Conservation (phyloP, 64 coral and sea anemone genomes). For the Stylophora pistillata region DNA sequence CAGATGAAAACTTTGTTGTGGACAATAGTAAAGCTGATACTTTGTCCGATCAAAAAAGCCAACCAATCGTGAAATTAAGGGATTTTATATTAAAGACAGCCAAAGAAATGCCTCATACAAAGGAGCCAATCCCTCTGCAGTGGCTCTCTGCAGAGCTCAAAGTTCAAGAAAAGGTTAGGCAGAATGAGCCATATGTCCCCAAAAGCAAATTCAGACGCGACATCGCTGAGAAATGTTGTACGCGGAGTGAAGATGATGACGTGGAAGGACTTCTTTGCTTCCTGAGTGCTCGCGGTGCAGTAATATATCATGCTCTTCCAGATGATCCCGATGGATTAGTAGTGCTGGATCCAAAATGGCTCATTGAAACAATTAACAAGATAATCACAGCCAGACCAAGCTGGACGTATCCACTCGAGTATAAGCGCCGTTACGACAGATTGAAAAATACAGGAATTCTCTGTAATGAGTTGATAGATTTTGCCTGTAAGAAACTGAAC, state of each 20-base stretch:
- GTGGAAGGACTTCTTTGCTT: not conserved
- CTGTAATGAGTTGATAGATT: not conserved
- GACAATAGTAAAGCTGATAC: not conserved
- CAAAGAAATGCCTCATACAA: constrained; percentile 5
- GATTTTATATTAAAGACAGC: not conserved
- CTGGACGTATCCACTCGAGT: not conserved
- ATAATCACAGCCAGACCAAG: not conserved
- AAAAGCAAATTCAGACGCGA: not conserved
- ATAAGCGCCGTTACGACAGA: no score
- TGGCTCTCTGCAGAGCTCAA: not conserved
- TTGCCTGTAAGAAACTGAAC: not conserved
- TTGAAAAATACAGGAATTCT: not conserved
- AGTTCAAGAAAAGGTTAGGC: not conserved
- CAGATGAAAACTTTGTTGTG: not conserved
- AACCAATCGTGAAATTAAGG: not conserved
- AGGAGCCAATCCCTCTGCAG: not conserved
- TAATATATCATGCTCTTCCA: not conserved
- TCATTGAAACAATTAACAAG: not conserved
- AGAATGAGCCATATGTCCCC: not conserved
- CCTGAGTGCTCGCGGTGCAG: not conserved
- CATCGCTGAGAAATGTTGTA: not conserved
- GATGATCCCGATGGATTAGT: not conserved
- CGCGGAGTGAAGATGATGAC: not conserved
- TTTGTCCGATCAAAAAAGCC: not conserved
- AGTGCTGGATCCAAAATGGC: not conserved